Base-by-base conservation (phyloP, 1,140 invertebrate species). In the Drosophila trapezifrons region DNA sequence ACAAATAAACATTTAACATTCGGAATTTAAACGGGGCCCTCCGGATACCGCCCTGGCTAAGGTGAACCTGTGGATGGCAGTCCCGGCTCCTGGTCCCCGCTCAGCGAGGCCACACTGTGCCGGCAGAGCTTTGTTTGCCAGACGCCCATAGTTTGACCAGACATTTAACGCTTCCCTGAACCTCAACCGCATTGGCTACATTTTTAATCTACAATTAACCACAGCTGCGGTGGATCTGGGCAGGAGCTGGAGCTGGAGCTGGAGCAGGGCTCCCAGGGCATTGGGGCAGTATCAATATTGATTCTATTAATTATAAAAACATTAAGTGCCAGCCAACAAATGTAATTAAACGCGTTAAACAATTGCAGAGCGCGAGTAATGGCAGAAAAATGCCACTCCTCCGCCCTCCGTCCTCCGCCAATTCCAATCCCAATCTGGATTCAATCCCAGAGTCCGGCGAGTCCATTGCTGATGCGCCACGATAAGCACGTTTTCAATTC, bases 251-350 rank as follows among this genome's bases (percentile, higher is more conserved):
- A 42, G 22, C 5, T 10, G 15, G 1, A 20, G 35, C 12, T n/a
- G 29, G 29, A 32, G 10, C 29, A 32, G n/a, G 29, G 9, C 38
- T 35, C 17, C n/a, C 12, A 9, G 25, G 46, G 42, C 35, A 7
- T 12, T 27, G 47, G 55, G 51, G 59, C 84, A 85, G 77, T 82
- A 80, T 80, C 78, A 90, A 91, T 91, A 91, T 91, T 91, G 89
- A 91, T 91, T 91, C 89, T 91, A 91, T 91, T 91, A 91, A 91
- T 91, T 91, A 91, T 89, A 91, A 91, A 91, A 91, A 91, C 89
- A 91, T 91, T 91, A 91, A 91, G 90, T 89, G 87, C 64, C 83
- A 45, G 77, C 77, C 73, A 85, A 84, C 85, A 89, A 89, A 89
- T 89, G 84, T 89, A 89, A 89, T 89, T 89, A 89, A 89, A 89